Evolutionary conservation across 2,888 invertebrate genomes (phyloP).

Genomic region (Drymonia ruficornis): DNA sequence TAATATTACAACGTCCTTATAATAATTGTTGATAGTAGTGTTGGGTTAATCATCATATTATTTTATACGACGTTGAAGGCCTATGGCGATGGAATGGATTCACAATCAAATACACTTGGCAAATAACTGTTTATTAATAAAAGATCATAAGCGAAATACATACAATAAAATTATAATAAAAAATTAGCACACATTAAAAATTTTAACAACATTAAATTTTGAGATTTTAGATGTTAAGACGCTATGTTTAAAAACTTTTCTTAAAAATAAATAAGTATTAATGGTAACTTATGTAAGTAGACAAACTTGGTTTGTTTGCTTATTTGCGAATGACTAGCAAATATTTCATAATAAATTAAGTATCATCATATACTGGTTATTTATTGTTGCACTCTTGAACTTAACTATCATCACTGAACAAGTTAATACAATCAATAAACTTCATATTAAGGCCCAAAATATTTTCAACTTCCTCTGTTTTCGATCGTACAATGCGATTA

Average conservation of each 20-base stretch:
- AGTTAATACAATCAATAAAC: neutral
- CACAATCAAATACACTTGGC: neutral
- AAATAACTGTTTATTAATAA: neutral
- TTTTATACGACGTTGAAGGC: too few relatives aligned
- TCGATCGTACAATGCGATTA: too few relatives aligned
- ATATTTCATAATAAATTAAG: neutral
- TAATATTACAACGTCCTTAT: slow-evolving; percentile 3
- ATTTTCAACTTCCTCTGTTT: too few relatives aligned
- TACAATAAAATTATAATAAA: neutral
- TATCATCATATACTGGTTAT: neutral
- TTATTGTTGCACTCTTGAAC: too few relatives aligned
- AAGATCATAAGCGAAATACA: slow-evolving; percentile 2
- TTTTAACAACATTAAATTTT: neutral
- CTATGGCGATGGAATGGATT: too few relatives aligned
- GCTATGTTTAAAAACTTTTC: too few relatives aligned
- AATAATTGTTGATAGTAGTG: too few relatives aligned
- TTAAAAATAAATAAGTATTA: slow-evolving; percentile 18
- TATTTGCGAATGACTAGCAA: slow-evolving; percentile 37
- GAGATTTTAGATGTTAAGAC: neutral
- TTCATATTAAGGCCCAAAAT: too few relatives aligned
- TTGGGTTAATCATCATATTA: too few relatives aligned
- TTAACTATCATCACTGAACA: neutral
- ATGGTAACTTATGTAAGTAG: slow-evolving; percentile 29
- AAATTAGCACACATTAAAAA: neutral
- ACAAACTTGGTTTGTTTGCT: slow-evolving; percentile 38